phyloP scores from a whole-genome alignment of 1,140 invertebrate species.

The Mycetomoellerius zeteki region DNA sequence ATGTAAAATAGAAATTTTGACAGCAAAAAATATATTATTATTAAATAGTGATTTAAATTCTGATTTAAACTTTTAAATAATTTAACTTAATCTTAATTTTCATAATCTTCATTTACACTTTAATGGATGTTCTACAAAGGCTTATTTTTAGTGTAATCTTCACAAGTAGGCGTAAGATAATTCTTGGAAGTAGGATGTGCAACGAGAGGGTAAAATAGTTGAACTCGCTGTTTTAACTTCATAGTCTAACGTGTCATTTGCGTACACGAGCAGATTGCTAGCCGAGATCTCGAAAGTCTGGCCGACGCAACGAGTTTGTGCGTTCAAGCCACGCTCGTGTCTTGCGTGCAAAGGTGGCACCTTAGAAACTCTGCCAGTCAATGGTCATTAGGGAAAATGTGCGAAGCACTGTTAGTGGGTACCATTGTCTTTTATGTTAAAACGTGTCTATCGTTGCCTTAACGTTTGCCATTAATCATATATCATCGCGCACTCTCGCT shows the following conservation, averaged over 20 bases:
- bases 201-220: conserved; percentile 52
- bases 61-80: not conserved
- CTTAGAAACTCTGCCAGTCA: conserved; percentile 68
- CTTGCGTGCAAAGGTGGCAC: conserved; percentile 63
- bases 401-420: conserved; percentile 62
- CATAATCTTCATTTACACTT: not conserved
- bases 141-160: not conserved
- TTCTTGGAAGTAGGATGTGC: conserved; percentile 49
- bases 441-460: conserved; percentile 66
- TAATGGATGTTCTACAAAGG: not conserved
- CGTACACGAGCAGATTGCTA: conserved; percentile 53
- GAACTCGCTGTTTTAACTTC: conserved; percentile 50
- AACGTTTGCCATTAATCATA: conserved; percentile 71
- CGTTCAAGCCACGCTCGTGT: conserved; percentile 41
- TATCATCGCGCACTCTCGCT: conserved; percentile 51
- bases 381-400: conserved; percentile 72
- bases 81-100: not conserved
- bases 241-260: conserved; percentile 56
- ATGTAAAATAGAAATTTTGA: not conserved
- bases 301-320: conserved; percentile 10
- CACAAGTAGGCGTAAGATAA: not conserved
- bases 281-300: conserved; percentile 24
- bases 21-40: not conserved
- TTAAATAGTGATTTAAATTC: not conserved
- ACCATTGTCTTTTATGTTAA: conserved; percentile 81